Conservation (phyloP, 2,113 vertebrate genomes). For the Aegypius monachus region DNA sequence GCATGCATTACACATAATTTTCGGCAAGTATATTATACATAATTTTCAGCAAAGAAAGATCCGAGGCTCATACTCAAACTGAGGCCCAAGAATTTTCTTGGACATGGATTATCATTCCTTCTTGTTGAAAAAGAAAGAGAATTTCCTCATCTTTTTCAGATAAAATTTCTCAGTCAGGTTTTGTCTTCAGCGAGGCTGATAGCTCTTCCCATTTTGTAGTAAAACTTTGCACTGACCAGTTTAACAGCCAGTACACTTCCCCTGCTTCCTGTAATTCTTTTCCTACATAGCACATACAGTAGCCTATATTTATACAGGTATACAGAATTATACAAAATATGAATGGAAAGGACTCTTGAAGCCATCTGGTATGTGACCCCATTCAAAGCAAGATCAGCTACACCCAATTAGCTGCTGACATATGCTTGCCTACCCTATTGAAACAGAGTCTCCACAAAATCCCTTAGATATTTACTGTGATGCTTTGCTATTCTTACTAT, state of each 20-base stretch:
- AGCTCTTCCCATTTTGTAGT: not conserved
- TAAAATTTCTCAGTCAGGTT: not conserved
- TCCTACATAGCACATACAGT: not conserved
- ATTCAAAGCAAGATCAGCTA: not conserved
- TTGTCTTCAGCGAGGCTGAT: not conserved
- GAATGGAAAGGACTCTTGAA: not conserved
- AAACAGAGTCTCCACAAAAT: not conserved
- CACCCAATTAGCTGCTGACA: slow-evolving; percentile 33
- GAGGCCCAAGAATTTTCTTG: not conserved
- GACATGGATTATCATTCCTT: not conserved
- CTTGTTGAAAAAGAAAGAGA: not conserved
- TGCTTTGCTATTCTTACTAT: slow-evolving; percentile 20
- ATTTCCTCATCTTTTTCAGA: not conserved
- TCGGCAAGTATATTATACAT: not conserved
- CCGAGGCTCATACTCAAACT: not conserved
- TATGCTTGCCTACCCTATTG: not conserved
- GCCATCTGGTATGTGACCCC: not conserved
- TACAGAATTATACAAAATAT: not conserved
- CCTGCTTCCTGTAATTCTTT: not conserved
- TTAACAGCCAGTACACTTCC: not conserved
- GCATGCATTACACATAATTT: not conserved
- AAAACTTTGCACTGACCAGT: not conserved
- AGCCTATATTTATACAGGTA: not conserved
- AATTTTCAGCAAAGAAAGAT: not conserved
- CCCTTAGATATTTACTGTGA: not conserved